Conservation (phyloP, 2,888 invertebrate genomes). For the Epirrhoe tristata region DNA sequence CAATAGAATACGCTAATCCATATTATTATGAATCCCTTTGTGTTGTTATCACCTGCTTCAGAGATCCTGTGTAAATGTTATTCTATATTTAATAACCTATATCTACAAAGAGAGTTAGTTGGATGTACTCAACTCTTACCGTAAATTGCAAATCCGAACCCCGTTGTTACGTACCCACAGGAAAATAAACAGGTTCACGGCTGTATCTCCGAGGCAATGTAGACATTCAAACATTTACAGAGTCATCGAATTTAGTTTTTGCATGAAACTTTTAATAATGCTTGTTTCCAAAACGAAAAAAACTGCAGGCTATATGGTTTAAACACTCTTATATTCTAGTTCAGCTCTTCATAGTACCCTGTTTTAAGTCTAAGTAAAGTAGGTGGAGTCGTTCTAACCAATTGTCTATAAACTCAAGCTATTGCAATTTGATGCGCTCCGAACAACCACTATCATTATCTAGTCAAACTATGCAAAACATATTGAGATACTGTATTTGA, state of each 20-base stretch:
- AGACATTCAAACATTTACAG: too few species aligned
- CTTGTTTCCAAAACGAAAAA: too few species aligned
- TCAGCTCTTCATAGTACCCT: too few species aligned
- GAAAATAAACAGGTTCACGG: too few species aligned
- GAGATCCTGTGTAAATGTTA: constrained; percentile 16
- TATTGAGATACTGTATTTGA: constrained; percentile 12
- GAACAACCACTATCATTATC: constrained; percentile 17
- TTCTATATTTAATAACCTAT: background rate
- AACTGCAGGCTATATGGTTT: too few species aligned
- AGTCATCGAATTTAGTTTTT: too few species aligned
- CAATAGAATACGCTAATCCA: constrained; percentile 45
- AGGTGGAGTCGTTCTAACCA: background rate
- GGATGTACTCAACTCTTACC: too few species aligned
- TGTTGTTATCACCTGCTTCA: constrained; percentile 36
- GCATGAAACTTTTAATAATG: too few species aligned
- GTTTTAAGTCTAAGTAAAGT: background rate
- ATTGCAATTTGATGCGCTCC: constrained; percentile 15
- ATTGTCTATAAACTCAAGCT: constrained; percentile 3
- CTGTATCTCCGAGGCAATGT: too few species aligned
- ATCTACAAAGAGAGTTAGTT: background rate
- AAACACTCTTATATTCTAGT: too few species aligned
- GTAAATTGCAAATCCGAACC: too few species aligned
- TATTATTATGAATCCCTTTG: constrained; percentile 49
- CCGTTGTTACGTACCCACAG: too few species aligned
- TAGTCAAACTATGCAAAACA: constrained; percentile 37